Conservation (phyloP, 2,888 invertebrate species). For the Eudasyphora cyanicolor region DNA sequence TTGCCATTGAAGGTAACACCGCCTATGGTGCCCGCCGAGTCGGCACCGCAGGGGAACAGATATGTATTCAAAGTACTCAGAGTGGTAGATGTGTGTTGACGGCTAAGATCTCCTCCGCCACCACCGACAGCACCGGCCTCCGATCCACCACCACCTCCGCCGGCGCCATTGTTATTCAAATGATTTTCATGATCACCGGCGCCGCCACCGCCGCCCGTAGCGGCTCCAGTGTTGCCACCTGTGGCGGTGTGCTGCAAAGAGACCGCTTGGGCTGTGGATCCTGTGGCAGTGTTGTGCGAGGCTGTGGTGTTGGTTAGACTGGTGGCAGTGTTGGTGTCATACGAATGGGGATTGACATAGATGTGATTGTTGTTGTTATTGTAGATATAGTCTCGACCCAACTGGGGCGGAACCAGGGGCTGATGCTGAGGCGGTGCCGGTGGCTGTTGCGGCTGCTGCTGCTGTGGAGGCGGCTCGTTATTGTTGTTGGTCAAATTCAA, state of each 20-base stretch:
- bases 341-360: constrained; percentile 78
- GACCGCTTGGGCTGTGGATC: constrained; percentile 69
- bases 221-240: constrained; percentile 54
- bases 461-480: constrained; percentile 51
- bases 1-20: constrained; percentile 74
- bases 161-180: constrained; percentile 68
- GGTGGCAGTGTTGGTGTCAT: constrained; percentile 76
- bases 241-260: constrained; percentile 48
- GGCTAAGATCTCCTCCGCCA: constrained; percentile 70
- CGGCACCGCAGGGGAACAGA: constrained; percentile 77
- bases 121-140: background rate
- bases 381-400: constrained; percentile 58
- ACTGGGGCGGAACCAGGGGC: constrained; percentile 50
- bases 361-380: constrained; percentile 77
- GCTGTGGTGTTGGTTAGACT: constrained; percentile 69
- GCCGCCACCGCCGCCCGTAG: background rate
- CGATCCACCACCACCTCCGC: constrained; percentile 33
- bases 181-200: constrained; percentile 67
- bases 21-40: constrained; percentile 73
- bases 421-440: constrained; percentile 66
- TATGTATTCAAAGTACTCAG: constrained; percentile 78
- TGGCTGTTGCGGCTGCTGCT: constrained; percentile 56
- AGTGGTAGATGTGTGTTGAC: constrained; percentile 76
- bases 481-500: constrained; percentile 68
- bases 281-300: constrained; percentile 69